A percentile compares a stretch with the other conserved stretches of the same genome.
These are phyloP conservation scores for Sinosuthora webbiana DNA, from an alignment of 2,113 vertebrate species.

Conservation along the genomic window DNA sequence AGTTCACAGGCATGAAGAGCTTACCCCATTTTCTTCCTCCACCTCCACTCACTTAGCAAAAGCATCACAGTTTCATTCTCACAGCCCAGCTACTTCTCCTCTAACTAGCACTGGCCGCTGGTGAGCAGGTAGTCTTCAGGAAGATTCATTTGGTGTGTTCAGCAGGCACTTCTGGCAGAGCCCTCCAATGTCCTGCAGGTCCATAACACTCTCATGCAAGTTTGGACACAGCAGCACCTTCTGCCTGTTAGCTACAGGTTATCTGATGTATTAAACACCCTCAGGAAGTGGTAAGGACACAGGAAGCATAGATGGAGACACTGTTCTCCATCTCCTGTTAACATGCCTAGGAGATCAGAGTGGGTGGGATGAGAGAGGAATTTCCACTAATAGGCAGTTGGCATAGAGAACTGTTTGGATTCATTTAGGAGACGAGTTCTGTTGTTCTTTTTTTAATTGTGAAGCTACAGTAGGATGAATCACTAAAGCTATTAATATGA, in stretches of 20 bases:
- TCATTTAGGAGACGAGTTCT: not conserved
- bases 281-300: not conserved
- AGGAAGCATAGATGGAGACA: not conserved
- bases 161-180: not conserved
- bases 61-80: not conserved
- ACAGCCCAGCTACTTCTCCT: not conserved
- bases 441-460: slow-evolving; percentile 47
- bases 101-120: not conserved
- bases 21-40: not conserved
- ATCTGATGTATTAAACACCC: not conserved
- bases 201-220: accelerated
- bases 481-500: slow-evolving; percentile 1
- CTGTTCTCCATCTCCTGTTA: not conserved
- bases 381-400: slow-evolving; percentile 13
- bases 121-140: not conserved
- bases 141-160: not conserved
- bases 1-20: not conserved
- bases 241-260: not conserved
- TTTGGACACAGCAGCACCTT: not conserved
- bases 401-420: not conserved
- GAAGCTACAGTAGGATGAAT: slow-evolving; percentile 18
- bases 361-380: not conserved
- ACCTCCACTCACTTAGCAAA: not conserved
- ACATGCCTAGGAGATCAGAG: not conserved
- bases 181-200: not conserved